These are phyloP conservation scores for Incurvaria masculella DNA, from an alignment of 2,888 invertebrate species.

Conservation along the genomic window DNA sequence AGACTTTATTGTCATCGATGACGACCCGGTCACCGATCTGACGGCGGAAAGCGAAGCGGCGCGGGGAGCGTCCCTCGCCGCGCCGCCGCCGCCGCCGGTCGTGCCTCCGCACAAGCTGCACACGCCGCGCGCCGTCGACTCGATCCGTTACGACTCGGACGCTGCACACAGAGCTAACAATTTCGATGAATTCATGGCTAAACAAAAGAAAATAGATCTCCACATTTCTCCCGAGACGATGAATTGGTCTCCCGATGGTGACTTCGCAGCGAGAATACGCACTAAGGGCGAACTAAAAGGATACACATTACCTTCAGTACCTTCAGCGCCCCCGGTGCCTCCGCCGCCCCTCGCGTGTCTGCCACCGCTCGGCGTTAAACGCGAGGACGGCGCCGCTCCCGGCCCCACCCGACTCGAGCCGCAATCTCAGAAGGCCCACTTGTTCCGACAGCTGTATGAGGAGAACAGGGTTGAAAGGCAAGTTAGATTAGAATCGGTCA, in stretches of 20 bases:
- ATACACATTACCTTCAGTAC: conserved; percentile 23
- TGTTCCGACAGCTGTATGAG: conserved; percentile 48
- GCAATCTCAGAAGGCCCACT: conserved; percentile 42
- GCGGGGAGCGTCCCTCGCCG: too few relatives aligned
- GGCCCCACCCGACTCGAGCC: conserved; percentile 35
- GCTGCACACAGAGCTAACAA: conserved; percentile 30
- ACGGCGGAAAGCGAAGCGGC: conserved; percentile 38
- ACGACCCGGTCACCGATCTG: conserved; percentile 47
- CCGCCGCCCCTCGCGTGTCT: conserved; percentile 33
- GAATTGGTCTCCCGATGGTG: conserved; percentile 43
- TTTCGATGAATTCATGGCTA: conserved; percentile 12
- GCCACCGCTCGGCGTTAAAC: conserved; percentile 25
- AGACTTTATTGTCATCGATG: conserved; percentile 51
- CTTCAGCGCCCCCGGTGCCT: conserved; percentile 26
- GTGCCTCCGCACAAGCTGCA: conserved; percentile 53
- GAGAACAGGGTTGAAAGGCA: conserved; percentile 23
- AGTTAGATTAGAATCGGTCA: conserved; percentile 51
- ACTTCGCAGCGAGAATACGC: conserved; percentile 70
- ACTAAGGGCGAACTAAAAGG: conserved; percentile 84
- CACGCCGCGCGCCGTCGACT: conserved; percentile 67
- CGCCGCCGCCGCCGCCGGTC: conserved; percentile 13
- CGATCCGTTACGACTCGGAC: conserved; percentile 54
- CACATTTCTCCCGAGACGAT: conserved; percentile 23
- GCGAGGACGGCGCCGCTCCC: conserved; percentile 20
- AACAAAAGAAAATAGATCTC: background rate